Conservation (phyloP, 2,888 invertebrate genomes). For the Rhyacophila evoluta region DNA sequence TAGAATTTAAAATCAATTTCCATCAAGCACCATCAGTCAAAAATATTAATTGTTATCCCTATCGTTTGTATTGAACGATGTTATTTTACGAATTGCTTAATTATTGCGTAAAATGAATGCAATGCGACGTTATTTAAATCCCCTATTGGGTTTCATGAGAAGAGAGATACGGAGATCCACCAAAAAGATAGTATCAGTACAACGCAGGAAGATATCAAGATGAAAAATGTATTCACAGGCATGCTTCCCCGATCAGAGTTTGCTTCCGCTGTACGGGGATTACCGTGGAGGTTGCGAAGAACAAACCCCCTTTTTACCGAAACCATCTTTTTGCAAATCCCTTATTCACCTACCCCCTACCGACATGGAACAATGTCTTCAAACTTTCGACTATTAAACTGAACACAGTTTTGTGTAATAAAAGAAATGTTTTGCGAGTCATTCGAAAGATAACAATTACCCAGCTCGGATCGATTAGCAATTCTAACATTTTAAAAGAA, state of each 20-base stretch:
- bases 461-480: background rate
- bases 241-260: conserved; percentile 33
- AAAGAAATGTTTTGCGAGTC: background rate
- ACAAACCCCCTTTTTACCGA: conserved; percentile 2
- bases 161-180: background rate
- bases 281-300: conserved; percentile 6
- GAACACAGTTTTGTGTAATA: background rate
- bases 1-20: no score
- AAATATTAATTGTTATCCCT: no score
- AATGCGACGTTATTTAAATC: background rate
- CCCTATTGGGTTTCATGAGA: background rate
- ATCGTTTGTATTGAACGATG: no score
- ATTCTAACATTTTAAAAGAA: background rate
- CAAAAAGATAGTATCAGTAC: background rate
- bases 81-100: no score
- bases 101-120: no score
- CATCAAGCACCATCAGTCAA: no score
- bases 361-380: background rate
- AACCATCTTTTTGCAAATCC: background rate
- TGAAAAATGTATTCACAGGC: conserved; percentile 43
- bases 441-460: background rate
- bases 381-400: background rate
- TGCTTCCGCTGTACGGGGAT: conserved; percentile 30
- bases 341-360: background rate
- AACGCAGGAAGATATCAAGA: conserved; percentile 27